Base-by-base conservation (phyloP, 1,140 invertebrate species). In the Ips typographus region DNA sequence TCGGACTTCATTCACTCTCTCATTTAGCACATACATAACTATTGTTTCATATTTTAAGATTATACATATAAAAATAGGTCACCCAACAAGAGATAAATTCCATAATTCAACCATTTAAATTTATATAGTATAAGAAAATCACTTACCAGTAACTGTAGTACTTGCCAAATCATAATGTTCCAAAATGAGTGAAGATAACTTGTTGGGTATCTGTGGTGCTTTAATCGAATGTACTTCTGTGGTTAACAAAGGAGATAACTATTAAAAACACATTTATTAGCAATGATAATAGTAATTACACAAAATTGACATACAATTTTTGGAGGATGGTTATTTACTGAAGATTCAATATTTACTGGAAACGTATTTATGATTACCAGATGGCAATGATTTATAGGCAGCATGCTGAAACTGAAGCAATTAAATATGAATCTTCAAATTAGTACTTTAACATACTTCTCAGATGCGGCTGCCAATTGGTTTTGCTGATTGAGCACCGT, bases 151-250 rank as follows among this genome's bases (percentile, higher is more conserved):
- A 0, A 99, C 95, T 1, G 95, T 98, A 7, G 96, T 98, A 61
- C 92, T 95, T 1, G 94, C 91, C n/a, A 99, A 82, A 78, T 93
- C 88, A 76, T 96, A 98, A 81, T 98, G 96, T 4, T 88, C 86
- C 65, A 93, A 79, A 64, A 93, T 91, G 1, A 94, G 79, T 59
- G 91, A 85, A 0, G 90, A 89, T 5, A 94, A 80, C 75, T 93
- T 89, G 65, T 83, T 85, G 0, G 89, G 81, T 47, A 85, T 80
- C n/a, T 82, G 77, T 4, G 85, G 82, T 2, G 91, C 89, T 78
- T 87, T 88, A 8, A 90, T 85, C 2, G 86, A 86, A 73, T 90
- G 85, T 3, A 92, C 86, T 83, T 92, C 90, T 40, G 85, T 86
- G 6, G 84, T 86, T 53, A 92, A 75, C 37, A 86, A 77, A 1